Base-by-base conservation (phyloP, 2,113 vertebrate species). In the Nothobranchius furzeri region DNA sequence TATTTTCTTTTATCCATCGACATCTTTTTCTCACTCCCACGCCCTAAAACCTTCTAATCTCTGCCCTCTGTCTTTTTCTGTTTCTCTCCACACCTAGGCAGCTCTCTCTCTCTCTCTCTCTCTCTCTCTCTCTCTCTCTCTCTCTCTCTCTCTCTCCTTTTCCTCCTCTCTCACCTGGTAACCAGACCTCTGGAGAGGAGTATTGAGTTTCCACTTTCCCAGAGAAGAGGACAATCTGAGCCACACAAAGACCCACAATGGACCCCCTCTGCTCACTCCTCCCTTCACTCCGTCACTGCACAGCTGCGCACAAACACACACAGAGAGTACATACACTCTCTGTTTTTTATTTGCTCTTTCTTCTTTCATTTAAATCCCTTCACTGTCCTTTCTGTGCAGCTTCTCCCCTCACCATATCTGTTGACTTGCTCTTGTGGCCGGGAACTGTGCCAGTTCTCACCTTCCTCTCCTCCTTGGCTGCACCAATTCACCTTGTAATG, bases 131-230 rank as follows among this genome's bases (percentile, higher is more conserved):
- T 42, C 35, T 46, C 48, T 58, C 49, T 73, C 64, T 42, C 35
- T 46, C 48, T 58, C 49, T 73, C 64, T 35, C 50, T 54, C 56
- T 55, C 65, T 77, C 76, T 84, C 84, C 79, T 81, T 89, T 87
- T 84, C 85, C 82, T 70, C 69, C 84, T 79, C 90, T 89, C 89
- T 91, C 90, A 91, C 91, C 91, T 92, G 90, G 90, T 92, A 92
- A 92, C 90, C 85, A 89, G 90, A 92, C 86, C 91, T 90, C 89
- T 81, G 83, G 90, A 88, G 88, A 85, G 80, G 76, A 85, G 91
- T 90, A 88, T 93, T 90, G 84, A 89, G 88, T 93, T 93, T 93
- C 91, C 88, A 91, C 91, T 93, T 93, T 93, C 91, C 91, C 91
- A 93, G 87, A 90, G 90, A 89, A 87, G 87, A 88, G 87, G 90